Percentiles rank a stretch among this genome's conserved stretches.
These are phyloP conservation scores for Hartigia nigra DNA, from an alignment of 2,888 invertebrate genomes.

Conservation along the genomic window DNA sequence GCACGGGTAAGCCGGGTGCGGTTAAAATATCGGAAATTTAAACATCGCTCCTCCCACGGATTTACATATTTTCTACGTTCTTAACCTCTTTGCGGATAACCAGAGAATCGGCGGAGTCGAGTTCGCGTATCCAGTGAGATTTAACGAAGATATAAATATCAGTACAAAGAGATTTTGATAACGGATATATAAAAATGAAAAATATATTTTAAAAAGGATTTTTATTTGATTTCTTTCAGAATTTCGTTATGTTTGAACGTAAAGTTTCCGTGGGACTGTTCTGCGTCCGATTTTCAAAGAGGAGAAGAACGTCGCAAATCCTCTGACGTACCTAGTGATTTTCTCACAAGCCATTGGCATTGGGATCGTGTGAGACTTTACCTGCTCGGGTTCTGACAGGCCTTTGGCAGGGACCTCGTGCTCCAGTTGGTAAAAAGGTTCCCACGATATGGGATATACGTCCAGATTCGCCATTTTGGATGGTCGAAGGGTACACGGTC, in stretches of 20 bases:
- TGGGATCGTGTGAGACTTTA: conserved; percentile 51
- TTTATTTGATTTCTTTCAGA: rapidly evolving
- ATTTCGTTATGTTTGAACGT: not conserved
- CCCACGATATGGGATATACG: conserved; percentile 58
- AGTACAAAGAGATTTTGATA: not conserved
- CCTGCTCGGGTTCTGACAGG: conserved; percentile 52
- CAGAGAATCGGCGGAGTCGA: not conserved
- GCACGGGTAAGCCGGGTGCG: conserved; percentile 60
- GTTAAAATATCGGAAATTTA: conserved; percentile 64
- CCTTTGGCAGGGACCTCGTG: conserved; percentile 43
- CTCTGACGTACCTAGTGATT: conserved; percentile 34
- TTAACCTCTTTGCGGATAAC: conserved; percentile 12
- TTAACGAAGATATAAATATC: not conserved
- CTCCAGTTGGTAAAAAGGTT: conserved; percentile 64
- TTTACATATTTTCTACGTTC: conserved; percentile 40
- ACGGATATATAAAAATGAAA: not conserved
- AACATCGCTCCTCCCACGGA: conserved; percentile 35
- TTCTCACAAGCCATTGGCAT: conserved; percentile 33
- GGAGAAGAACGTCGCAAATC: conserved; percentile 39
- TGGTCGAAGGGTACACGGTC: conserved; percentile 32
- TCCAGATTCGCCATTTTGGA: conserved; percentile 46
- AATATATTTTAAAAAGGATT: not conserved
- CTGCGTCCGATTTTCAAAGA: not conserved
- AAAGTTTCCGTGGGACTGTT: not conserved
- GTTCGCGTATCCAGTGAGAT: not conserved